A percentile compares a stretch with the other conserved stretches of the same genome.
Conservation (phyloP, 2,113 vertebrate genomes). For the Podarcis raffonei region DNA sequence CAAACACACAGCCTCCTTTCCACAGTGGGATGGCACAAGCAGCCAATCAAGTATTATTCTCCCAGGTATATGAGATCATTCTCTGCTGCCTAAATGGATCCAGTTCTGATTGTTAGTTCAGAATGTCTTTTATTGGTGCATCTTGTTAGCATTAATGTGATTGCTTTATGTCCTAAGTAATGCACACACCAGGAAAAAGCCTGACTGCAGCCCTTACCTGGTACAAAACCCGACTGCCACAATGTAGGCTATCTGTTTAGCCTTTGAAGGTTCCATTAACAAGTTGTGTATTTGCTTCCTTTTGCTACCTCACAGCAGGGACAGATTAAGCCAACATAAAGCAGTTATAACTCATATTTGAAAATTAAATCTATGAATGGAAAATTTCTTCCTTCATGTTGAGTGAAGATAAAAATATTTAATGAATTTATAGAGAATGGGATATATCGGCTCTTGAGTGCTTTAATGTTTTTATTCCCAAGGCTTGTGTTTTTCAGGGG, state of each 20-base stretch:
- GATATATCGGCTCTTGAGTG: slow-evolving; percentile 21
- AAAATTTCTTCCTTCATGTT: slow-evolving; percentile 38
- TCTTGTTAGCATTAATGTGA: slow-evolving; percentile 4
- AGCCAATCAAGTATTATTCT: not conserved
- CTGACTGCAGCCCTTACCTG: slow-evolving; percentile 36
- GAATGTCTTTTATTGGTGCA: not conserved
- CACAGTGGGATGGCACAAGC: not conserved
- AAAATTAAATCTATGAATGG: slow-evolving; percentile 44
- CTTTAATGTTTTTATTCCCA: slow-evolving; percentile 34
- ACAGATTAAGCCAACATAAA: slow-evolving; percentile 46
- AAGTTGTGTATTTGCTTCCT: slow-evolving; percentile 33
- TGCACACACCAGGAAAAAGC: slow-evolving; percentile 42
- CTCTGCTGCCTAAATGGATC: not conserved
- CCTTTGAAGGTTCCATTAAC: slow-evolving; percentile 48
- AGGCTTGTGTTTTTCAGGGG: slow-evolving; percentile 14
- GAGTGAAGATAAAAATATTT: slow-evolving; percentile 50
- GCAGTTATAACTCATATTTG: slow-evolving; percentile 51
- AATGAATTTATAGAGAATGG: slow-evolving; percentile 30
- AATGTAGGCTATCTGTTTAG: slow-evolving; percentile 38
- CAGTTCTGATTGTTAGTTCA: not conserved
- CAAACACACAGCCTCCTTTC: not conserved
- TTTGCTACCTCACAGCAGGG: slow-evolving; percentile 42
- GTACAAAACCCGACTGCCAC: slow-evolving; percentile 43
- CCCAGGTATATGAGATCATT: not conserved
- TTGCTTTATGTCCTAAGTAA: slow-evolving; percentile 50